Evolutionary conservation across 1,140 invertebrate genomes (phyloP).

Genomic region (Prorops nasuta): DNA sequence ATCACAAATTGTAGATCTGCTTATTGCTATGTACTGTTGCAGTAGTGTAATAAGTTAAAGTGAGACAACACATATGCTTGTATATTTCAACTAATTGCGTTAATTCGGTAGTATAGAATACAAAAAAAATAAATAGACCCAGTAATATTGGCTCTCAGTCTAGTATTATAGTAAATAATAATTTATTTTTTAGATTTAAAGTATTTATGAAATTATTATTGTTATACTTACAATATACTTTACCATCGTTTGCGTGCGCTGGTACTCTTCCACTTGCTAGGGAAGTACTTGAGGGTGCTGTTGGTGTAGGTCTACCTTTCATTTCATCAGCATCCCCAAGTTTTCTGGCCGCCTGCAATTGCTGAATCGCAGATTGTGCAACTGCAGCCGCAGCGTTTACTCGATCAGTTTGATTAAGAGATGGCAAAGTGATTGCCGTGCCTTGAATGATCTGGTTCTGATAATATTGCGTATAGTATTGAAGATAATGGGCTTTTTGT

Average conservation of each 20-base stretch:
- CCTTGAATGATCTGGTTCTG: constrained; percentile 69
- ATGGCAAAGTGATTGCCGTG: constrained; percentile 58
- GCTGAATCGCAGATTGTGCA: constrained; percentile 83
- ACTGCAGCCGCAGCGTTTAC: constrained; percentile 88
- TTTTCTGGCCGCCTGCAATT: constrained; percentile 64
- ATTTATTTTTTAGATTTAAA: too few relatives aligned
- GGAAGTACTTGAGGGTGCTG: constrained; percentile 52
- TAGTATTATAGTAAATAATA: too few relatives aligned
- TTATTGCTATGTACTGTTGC: too few relatives aligned
- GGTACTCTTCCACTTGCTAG: constrained; percentile 55
- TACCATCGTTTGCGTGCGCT: constrained; percentile 64
- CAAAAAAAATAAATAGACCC: too few relatives aligned
- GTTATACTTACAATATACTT: constrained; percentile 65
- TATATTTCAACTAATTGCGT: too few relatives aligned
- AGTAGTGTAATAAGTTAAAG: too few relatives aligned
- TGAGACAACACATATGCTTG: too few relatives aligned
- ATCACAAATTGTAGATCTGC: constrained; percentile 13
- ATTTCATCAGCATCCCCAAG: constrained; percentile 51
- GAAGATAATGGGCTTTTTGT: constrained; percentile 71
- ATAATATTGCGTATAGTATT: constrained; percentile 83
- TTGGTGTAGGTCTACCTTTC: constrained; percentile 54
- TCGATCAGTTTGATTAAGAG: constrained; percentile 61
- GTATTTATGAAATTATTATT: background rate
- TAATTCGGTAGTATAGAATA: too few relatives aligned
- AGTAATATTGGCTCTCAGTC: too few relatives aligned